Evolutionary conservation across 2,888 invertebrate genomes (phyloP), one percentile per base, ranked within the genome.

Genomic region (Drosophila multiciliata): DNA sequence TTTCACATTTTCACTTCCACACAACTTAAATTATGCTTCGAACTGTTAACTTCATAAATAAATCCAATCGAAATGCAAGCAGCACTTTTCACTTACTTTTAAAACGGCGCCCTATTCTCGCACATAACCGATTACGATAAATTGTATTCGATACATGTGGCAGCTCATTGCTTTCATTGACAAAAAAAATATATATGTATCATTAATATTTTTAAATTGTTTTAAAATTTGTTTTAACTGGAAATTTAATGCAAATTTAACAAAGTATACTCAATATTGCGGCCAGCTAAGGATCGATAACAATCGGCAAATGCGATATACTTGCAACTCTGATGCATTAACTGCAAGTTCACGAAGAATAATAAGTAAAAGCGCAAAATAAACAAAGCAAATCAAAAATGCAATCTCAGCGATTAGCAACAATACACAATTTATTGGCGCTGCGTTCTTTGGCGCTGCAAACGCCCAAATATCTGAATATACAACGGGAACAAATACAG

Each of bases 401-500:
- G 80, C 78, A 75, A 15, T 59, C 59, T 11, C 66, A 67, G 40
- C 62, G 80, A 15, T 40, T 78, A 50, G 57, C 57, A 48, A 3
- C 60, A 12, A 66, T 80, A 36, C 80, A 82, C 40, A 77, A 55
- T n/a, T 38, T 78, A 20, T 17, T 73, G 36, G 55, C 73, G n/a
- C 45, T 66, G 3, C 72, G 66, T 42, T 66, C 78, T 1, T 52
- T 62, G 6, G 50, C 50, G 4, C 33, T 70, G 48, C 70, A 70
- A 57, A 12, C 65, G 17, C 64, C 73, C 0, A 77, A 67, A 55
- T 36, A 54, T 42, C 1, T 26, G 3, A 48, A 26, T 49, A 9
- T n/a, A 40, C 26, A 26, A 4, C 70, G 40, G n/a, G 52, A 60
- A 20, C 60, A 68, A 45, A 53, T 42, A 12, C 40, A 49, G 48